phyloP scores from a whole-genome alignment of 2,797 vertebrate genomes.

The Bovichtus diacanthus region DNA sequence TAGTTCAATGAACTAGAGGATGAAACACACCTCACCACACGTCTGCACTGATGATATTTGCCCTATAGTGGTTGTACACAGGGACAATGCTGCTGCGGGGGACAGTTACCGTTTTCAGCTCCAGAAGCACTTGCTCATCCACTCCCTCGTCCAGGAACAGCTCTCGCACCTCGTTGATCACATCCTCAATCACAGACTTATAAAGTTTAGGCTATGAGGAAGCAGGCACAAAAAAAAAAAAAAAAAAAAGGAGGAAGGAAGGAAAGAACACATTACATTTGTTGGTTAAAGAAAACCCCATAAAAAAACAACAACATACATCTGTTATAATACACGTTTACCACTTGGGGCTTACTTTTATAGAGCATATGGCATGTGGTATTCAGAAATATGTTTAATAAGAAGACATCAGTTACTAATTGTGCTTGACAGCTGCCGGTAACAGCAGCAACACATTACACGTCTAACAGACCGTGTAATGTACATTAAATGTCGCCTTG shows the following conservation, averaged over 20 bases:
- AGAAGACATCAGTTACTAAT: neutral
- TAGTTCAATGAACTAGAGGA: too few species aligned
- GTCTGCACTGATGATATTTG: neutral
- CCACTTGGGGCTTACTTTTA: neutral
- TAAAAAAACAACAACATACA: neutral
- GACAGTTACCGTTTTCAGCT: conserved; percentile 92
- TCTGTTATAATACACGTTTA: neutral
- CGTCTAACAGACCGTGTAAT: neutral
- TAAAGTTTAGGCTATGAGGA: conserved; percentile 94
- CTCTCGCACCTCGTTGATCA: conserved; percentile 97
- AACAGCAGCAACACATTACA: neutral
- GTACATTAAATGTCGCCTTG: accelerated
- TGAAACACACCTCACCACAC: neutral
- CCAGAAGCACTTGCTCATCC: conserved; percentile 97
- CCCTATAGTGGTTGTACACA: neutral
- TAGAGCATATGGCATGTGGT: neutral
- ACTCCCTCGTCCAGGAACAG: conserved; percentile 98
- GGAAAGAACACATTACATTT: neutral
- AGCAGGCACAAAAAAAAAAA: neutral
- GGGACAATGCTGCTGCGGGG: neutral
- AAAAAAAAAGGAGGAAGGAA: too few species aligned
- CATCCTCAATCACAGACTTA: conserved; percentile 97
- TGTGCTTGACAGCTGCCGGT: neutral
- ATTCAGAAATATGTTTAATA: conserved; percentile 2
- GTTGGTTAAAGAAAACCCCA: neutral